Conservation (phyloP, 64 coral and sea anemone species). For the Porites australiensis region DNA sequence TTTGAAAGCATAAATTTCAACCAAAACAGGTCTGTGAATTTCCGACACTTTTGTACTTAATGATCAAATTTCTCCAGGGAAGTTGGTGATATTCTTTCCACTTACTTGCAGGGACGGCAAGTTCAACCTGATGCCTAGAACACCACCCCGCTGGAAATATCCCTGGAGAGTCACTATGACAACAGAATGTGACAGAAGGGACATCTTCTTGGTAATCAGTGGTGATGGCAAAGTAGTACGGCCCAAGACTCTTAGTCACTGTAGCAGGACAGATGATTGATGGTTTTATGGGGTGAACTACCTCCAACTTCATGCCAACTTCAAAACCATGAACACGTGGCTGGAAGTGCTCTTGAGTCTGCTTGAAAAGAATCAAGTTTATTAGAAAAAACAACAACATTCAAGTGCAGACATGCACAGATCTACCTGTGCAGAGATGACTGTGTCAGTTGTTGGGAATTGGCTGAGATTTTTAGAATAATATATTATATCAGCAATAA, state of each 20-base stretch:
- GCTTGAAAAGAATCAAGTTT: background rate
- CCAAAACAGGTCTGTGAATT: too few species aligned
- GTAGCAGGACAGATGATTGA: constrained; percentile 89
- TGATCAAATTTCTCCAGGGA: background rate
- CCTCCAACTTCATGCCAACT: constrained; percentile 97
- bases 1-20: too few species aligned
- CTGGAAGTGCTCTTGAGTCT: constrained; percentile 94
- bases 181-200: constrained; percentile 90
- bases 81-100: background rate
- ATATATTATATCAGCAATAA: too few species aligned
- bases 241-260: constrained; percentile 94
- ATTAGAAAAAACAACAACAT: background rate
- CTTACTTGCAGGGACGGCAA: constrained; percentile 90
- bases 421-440: too few species aligned
- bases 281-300: constrained; percentile 83
- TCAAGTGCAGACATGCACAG: too few species aligned
- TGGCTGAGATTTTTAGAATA: too few species aligned
- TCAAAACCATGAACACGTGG: constrained; percentile 99
- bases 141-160: constrained; percentile 97
- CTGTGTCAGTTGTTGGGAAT: too few species aligned
- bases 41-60: too few species aligned
- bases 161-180: constrained; percentile 95
- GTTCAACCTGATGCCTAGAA: constrained; percentile 84
- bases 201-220: constrained; percentile 88
- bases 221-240: constrained; percentile 95